Conservation (phyloP, 2,113 vertebrate genomes). For the Pipa parva region DNA sequence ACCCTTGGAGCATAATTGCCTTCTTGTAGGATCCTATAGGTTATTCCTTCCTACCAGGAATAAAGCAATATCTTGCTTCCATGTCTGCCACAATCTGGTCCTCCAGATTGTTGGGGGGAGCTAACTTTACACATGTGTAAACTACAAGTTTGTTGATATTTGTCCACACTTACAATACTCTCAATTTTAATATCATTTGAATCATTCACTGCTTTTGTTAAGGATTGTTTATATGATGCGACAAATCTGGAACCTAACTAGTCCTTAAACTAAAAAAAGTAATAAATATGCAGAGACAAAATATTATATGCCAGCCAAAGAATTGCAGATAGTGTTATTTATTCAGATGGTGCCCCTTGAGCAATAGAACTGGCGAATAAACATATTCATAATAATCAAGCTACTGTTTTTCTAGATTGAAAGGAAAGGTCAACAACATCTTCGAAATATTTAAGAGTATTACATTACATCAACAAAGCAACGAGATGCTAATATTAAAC, state of each 20-base stretch:
- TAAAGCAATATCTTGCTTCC: no score
- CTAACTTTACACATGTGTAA: no score
- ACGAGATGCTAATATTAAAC: conserved; percentile 6
- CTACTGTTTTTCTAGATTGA: conserved; percentile 31
- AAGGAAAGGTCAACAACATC: conserved; percentile 38
- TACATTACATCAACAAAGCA: conserved; percentile 24
- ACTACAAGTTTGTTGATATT: no score
- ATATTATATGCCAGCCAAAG: conserved; percentile 18
- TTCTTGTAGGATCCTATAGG: no score
- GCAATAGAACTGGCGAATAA: conserved; percentile 31
- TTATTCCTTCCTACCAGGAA: no score
- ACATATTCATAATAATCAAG: conserved; percentile 31
- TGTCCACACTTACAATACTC: no score
- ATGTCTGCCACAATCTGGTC: no score
- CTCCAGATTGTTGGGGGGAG: no score
- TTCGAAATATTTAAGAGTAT: conserved; percentile 32
- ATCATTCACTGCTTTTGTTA: no score
- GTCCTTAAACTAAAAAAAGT: conserved; percentile 1
- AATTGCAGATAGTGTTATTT: conserved; percentile 20
- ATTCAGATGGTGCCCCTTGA: conserved; percentile 29
- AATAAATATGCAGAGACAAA: conserved; percentile 17
- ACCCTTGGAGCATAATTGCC: no score
- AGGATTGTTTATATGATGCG: no score
- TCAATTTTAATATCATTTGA: no score
- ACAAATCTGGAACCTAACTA: background rate